Evolutionary conservation across 1,140 invertebrate genomes (phyloP), one percentile per base, ranked within the genome.

Genomic region (Calephelis virginiensis): DNA sequence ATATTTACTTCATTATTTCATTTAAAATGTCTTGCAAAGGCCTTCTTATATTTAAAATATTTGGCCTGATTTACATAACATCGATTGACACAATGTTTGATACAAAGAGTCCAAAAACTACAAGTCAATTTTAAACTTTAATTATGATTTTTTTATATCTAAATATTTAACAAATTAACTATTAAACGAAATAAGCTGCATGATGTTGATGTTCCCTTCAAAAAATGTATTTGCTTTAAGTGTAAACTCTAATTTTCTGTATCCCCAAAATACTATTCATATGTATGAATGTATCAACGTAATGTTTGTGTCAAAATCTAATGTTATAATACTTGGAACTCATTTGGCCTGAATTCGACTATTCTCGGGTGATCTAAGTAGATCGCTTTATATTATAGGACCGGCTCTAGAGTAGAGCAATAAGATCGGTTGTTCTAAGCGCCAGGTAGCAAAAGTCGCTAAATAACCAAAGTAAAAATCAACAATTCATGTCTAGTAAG

Each of bases 41-140:
- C 50, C 50, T 56, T 56, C 50, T 56, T 56, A 56, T 56, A 56
- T 56, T 56, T 56, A 56, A 56, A 56, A 56, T 56, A 56, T 56
- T 56, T 56, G 50, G 50, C 50, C 50, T 56, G 50, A 56, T 56
- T 56, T 56, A 56, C 11, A 56, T 43, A 43, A 43, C 40, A 43
- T 43, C 40, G 40, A 43, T 28, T 56, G 50, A 56, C 50, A 37
- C 50, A 56, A 56, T 14, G 50, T 10, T 28, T 56, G 28, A 53
- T 17, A 28, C 50, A 28, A 56, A 28, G 5, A 56, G 50, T 50
- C 49, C 14, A 69, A 62, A 74, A 71, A 74, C 73, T 78, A 81
- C 74, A 74, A 76, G 86, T 89, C 86, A 89, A 89, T 89, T 89
- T 74, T 75, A 76, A 56, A 37, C 14, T 56, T 8, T 28, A 56